Percentiles rank a stretch among this genome's conserved stretches.
Evolutionary conservation across 2,113 vertebrate species (phyloP).

Genomic region (Lichenostomus cassidix): DNA sequence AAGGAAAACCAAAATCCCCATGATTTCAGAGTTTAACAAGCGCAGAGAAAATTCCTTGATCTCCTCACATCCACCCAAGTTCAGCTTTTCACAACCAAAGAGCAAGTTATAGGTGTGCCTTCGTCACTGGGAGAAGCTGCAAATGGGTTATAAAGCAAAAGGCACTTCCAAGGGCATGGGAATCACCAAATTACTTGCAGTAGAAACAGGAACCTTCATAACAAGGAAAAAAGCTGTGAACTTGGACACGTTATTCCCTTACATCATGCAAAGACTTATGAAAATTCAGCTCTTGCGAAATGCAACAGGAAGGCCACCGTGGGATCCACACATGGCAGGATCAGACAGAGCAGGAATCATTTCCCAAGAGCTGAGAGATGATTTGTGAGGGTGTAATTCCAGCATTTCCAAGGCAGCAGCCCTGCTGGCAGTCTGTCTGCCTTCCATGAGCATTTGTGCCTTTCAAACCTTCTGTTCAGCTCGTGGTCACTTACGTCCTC

Average conservation of each 20-base stretch:
- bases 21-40: not conserved
- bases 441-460: not conserved
- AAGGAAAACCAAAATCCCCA: not conserved
- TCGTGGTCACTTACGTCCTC: slow-evolving; percentile 83
- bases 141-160: not conserved
- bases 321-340: not conserved
- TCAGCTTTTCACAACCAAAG: not conserved
- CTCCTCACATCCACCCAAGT: not conserved
- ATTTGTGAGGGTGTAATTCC: not conserved
- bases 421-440: not conserved
- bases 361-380: not conserved
- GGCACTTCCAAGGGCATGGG: not conserved
- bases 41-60: not conserved
- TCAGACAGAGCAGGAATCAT: not conserved
- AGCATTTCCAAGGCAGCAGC: not conserved
- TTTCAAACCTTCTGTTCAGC: not conserved
- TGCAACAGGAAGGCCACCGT: not conserved
- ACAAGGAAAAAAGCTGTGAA: not conserved
- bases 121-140: not conserved
- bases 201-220: not conserved
- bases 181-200: not conserved
- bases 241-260: not conserved
- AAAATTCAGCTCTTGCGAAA: not conserved
- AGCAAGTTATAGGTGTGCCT: not conserved
- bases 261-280: not conserved